A percentile compares a stretch with the other conserved stretches of the same genome.
Conservation (phyloP, 2,888 invertebrate genomes). For the Pherbina coryleti region DNA sequence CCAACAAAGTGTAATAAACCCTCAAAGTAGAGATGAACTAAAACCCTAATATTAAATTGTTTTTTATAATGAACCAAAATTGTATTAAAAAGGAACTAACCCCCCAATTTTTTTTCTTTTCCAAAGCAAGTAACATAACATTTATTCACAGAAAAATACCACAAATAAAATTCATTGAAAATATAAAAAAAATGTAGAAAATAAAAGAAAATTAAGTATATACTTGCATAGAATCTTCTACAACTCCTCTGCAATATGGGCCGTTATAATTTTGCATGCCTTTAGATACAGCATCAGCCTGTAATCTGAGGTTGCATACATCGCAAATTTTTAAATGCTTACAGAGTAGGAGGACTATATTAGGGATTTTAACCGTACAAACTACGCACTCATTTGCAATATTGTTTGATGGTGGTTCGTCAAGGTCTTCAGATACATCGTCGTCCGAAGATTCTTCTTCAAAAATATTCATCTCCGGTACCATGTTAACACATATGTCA, state of each 20-base stretch:
- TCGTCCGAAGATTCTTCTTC: constrained; percentile 13
- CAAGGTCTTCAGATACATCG: background rate
- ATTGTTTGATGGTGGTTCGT: background rate
- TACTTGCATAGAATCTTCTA: background rate
- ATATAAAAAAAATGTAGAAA: background rate
- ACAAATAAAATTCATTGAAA: too few species aligned
- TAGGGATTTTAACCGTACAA: background rate
- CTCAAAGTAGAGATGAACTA: background rate
- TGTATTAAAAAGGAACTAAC: background rate
- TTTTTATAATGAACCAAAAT: too few species aligned
- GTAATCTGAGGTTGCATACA: constrained; percentile 25
- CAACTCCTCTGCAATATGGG: background rate
- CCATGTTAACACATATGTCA: constrained; percentile 25
- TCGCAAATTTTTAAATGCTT: constrained; percentile 27
- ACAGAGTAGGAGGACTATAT: constrained; percentile 12
- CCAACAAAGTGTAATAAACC: background rate
- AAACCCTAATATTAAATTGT: background rate
- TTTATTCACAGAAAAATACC: background rate
- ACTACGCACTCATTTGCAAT: background rate
- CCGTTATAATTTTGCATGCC: background rate
- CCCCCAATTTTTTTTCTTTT: background rate
- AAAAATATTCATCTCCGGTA: constrained; percentile 11
- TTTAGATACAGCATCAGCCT: constrained; percentile 15
- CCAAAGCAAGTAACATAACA: background rate
- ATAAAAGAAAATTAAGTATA: background rate